Percentiles rank a stretch among this genome's conserved stretches.
Evolutionary conservation across 2,113 vertebrate species (phyloP).

Genomic region (Sander lucioperca): DNA sequence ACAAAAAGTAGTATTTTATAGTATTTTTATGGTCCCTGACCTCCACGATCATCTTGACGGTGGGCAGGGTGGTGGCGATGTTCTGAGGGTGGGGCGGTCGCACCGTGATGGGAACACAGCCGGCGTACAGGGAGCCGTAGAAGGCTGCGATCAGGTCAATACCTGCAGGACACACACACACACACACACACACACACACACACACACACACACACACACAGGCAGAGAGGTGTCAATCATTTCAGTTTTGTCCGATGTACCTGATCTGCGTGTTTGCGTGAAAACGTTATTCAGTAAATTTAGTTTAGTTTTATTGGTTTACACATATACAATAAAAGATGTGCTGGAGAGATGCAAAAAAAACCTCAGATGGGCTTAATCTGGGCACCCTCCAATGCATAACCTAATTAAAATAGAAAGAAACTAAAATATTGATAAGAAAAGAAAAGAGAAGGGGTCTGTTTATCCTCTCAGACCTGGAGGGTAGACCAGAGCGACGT

Average conservation of each 20-base stretch:
- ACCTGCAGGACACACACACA: constrained; percentile 82
- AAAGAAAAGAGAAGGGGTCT: too few species aligned
- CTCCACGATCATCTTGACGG: constrained; percentile 99
- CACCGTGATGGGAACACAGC: constrained; percentile 98
- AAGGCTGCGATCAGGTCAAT: constrained; percentile 97
- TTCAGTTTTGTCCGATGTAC: background rate
- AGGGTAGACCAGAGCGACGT: constrained; percentile 96
- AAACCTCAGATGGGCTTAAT: too few species aligned
- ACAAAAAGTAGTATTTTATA: too few species aligned
- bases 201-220: constrained; percentile 34
- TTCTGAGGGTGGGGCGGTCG: constrained; percentile 98
- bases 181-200: constrained; percentile 10
- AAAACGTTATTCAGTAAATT: background rate
- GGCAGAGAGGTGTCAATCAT: background rate
- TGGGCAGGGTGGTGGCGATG: constrained; percentile 96
- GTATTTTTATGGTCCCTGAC: constrained; percentile 75
- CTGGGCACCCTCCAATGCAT: too few species aligned
- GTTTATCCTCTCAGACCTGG: constrained; percentile 81
- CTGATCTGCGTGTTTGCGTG: background rate
- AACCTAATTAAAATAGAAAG: too few species aligned
- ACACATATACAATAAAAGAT: too few species aligned
- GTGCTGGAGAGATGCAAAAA: too few species aligned
- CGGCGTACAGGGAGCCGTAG: constrained; percentile 96
- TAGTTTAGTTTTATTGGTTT: too few species aligned
- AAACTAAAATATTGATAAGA: too few species aligned